phyloP scores from a whole-genome alignment of 2,888 invertebrate genomes.

The Cerastoderma edule region DNA sequence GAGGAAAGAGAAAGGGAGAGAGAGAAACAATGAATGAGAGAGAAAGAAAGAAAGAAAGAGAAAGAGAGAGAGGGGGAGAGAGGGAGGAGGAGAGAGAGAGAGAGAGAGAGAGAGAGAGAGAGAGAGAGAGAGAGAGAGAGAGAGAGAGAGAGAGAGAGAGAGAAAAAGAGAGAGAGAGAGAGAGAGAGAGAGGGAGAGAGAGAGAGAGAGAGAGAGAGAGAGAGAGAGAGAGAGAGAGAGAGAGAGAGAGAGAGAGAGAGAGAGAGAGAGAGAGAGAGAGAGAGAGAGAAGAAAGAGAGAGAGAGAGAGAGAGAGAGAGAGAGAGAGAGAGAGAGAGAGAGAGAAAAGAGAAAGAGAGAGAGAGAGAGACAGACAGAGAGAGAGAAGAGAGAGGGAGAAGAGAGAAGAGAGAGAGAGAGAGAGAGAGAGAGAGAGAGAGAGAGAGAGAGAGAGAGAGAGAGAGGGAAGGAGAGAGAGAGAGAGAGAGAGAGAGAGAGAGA shows the following conservation, averaged over 20 bases:
- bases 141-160: too few relatives aligned
- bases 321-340: conserved; percentile 22
- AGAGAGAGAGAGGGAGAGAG: too few relatives aligned
- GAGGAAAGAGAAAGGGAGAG: too few relatives aligned
- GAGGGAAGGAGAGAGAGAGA: conserved; percentile 6
- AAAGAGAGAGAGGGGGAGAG: too few relatives aligned
- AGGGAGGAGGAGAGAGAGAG: too few relatives aligned
- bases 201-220: not conserved
- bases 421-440: conserved; percentile 15
- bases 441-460: conserved; percentile 22
- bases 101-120: too few relatives aligned
- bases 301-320: not conserved
- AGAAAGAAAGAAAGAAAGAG: too few relatives aligned
- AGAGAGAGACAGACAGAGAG: conserved; percentile 22
- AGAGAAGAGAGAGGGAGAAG: conserved; percentile 12
- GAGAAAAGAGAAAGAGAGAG: not conserved
- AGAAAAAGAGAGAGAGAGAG: too few relatives aligned
- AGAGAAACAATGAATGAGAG: too few relatives aligned
- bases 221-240: not conserved
- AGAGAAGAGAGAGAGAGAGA: not conserved
- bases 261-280: not conserved
- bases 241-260: not conserved
- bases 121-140: too few relatives aligned
- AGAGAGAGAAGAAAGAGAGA: not conserved
- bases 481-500: conserved; percentile 13